A percentile compares a stretch with the other conserved stretches of the same genome.
Conservation (phyloP, 2,113 vertebrate species). For the Sardina pilchardus region DNA sequence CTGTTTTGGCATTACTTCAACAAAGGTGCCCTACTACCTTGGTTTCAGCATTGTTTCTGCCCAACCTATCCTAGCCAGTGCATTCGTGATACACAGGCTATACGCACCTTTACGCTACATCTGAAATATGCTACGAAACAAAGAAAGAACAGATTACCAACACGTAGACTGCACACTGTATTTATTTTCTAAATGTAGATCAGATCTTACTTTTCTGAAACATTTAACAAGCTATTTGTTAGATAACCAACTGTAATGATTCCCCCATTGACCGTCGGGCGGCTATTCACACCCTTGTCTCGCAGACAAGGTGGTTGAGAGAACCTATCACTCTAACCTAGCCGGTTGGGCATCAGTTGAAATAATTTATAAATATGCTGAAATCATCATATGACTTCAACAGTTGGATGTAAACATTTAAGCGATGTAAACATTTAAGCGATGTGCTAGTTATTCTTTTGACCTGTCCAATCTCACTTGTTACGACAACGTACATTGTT, state of each 20-base stretch:
- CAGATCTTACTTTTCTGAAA: not conserved
- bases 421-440: not conserved
- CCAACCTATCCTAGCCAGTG: slow-evolving; percentile 17
- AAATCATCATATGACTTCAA: not conserved
- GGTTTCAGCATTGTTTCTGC: slow-evolving; percentile 19
- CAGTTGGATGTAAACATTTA: not conserved
- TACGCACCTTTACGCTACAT: not conserved
- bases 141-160: not conserved
- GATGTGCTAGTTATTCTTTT: not conserved
- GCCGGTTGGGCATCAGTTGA: not conserved
- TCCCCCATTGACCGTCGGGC: not conserved
- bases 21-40: slow-evolving; percentile 27
- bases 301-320: not conserved
- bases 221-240: not conserved
- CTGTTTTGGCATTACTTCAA: slow-evolving; percentile 1
- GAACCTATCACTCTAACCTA: not conserved
- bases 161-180: not conserved
- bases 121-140: not conserved
- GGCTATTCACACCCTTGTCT: slow-evolving; percentile 35
- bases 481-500: not conserved
- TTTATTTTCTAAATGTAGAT: not conserved
- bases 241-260: not conserved
- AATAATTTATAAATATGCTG: not conserved
- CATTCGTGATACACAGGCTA: not conserved
- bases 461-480: not conserved